Evolutionary conservation across 1,140 invertebrate genomes (phyloP).

Genomic region (Branchinecta lindahli): DNA sequence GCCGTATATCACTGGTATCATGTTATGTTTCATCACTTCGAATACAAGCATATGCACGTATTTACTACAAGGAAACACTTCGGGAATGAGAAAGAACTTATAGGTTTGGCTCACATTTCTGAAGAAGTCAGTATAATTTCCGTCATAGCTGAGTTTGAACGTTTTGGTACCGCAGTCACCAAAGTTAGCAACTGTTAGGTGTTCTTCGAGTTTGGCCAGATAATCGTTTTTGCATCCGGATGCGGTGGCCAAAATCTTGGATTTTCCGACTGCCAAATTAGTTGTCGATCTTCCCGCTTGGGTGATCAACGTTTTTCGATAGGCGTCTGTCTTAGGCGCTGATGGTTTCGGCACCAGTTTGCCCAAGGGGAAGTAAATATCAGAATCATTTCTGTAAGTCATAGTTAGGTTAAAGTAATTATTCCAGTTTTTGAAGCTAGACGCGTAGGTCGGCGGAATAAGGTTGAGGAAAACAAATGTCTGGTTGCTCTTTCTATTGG

Average conservation of each 20-base stretch:
- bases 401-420: slow-evolving; percentile 20
- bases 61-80: neutral
- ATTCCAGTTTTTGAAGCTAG: neutral
- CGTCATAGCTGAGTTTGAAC: neutral
- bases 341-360: slow-evolving; percentile 14
- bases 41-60: neutral
- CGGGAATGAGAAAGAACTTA: neutral
- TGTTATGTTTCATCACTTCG: neutral
- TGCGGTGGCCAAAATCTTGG: neutral
- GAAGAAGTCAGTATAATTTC: neutral
- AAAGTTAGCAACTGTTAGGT: neutral
- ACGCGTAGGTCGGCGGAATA: neutral
- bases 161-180: neutral
- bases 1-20: neutral
- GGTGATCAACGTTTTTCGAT: neutral
- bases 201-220: neutral
- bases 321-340: neutral
- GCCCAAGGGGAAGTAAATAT: slow-evolving; percentile 19
- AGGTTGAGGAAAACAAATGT: neutral
- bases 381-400: slow-evolving; percentile 20
- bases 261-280: neutral
- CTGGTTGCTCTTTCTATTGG: neutral
- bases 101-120: neutral
- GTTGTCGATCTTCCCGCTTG: neutral
- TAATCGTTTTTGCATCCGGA: neutral